Evolutionary conservation across 1,140 invertebrate species (phyloP).

Genomic region (Belonocnema kinseyi): DNA sequence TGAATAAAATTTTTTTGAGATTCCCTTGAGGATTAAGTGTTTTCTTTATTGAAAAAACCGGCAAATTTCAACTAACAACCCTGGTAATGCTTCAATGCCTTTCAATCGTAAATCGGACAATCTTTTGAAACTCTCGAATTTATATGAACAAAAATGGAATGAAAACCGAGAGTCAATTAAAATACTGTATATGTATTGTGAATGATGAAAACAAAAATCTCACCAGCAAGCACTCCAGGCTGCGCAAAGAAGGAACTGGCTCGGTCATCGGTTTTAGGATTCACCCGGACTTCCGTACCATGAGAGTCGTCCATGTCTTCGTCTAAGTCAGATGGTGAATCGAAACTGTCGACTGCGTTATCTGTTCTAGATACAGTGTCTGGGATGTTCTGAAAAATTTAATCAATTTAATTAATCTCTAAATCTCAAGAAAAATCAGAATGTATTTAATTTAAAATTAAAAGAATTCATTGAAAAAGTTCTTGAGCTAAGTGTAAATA

Average conservation of each 20-base stretch:
- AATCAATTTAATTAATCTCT: slow-evolving; percentile 9
- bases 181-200: no score
- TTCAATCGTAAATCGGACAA: no score
- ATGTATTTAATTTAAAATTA: slow-evolving; percentile 24
- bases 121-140: no score
- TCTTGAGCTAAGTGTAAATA: background rate
- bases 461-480: slow-evolving; percentile 23
- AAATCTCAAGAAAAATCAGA: background rate
- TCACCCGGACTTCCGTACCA: slow-evolving; percentile 85
- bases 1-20: no score
- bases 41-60: no score
- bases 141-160: no score
- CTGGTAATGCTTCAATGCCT: no score
- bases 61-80: no score
- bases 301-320: slow-evolving; percentile 63
- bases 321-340: slow-evolving; percentile 59
- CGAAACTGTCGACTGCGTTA: slow-evolving; percentile 65
- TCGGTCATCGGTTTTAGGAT: slow-evolving; percentile 85
- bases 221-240: slow-evolving; percentile 95
- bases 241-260: slow-evolving; percentile 94
- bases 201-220: slow-evolving; percentile 48
- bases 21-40: no score
- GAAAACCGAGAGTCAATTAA: no score
- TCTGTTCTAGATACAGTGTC: slow-evolving; percentile 65
- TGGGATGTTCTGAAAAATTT: slow-evolving; percentile 59